These are phyloP conservation scores for Miichthys miiuy DNA, from an alignment of 2,797 vertebrate genomes.

Conservation along the genomic window DNA sequence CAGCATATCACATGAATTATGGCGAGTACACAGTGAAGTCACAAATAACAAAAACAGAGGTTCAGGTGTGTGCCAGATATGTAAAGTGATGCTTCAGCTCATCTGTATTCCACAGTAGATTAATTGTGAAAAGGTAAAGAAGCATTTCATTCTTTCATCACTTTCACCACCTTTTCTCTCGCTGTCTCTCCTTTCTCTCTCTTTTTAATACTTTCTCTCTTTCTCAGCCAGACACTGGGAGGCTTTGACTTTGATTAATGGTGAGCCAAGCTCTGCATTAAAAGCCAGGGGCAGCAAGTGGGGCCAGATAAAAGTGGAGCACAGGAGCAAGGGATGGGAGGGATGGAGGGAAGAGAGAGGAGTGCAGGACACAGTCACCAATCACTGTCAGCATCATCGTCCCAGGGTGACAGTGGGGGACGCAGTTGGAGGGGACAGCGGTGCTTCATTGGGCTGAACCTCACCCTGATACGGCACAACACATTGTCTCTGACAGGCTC, in stretches of 20 bases:
- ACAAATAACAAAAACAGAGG: constrained; percentile 35
- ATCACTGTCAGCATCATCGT: constrained; percentile 83
- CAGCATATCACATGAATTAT: constrained; percentile 28
- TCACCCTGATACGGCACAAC: constrained; percentile 62
- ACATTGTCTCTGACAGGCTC: constrained; percentile 75
- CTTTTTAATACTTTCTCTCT: constrained; percentile 48
- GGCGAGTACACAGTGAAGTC: constrained; percentile 1
- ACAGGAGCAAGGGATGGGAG: constrained; percentile 71
- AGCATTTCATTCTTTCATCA: constrained; percentile 56
- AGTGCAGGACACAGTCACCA: constrained; percentile 80
- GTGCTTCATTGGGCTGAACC: constrained; percentile 74
- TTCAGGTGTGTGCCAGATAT: constrained; percentile 42
- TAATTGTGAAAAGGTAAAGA: constrained; percentile 52
- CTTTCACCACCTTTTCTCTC: constrained; percentile 24
- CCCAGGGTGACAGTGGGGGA: constrained; percentile 76
- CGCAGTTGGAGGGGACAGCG: constrained; percentile 64
- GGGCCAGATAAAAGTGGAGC: constrained; percentile 84
- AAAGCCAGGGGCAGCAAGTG: constrained; percentile 79
- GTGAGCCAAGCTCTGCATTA: constrained; percentile 83
- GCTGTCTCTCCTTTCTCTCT: background rate
- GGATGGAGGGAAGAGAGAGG: constrained; percentile 62
- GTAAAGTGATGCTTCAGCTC: constrained; percentile 35
- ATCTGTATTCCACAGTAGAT: constrained; percentile 63
- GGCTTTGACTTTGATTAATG: constrained; percentile 88
- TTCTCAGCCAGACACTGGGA: constrained; percentile 70